Percentiles rank a stretch among this genome's conserved stretches.
Conservation (phyloP, 1,140 invertebrate species). For the Carposina sasakii region DNA sequence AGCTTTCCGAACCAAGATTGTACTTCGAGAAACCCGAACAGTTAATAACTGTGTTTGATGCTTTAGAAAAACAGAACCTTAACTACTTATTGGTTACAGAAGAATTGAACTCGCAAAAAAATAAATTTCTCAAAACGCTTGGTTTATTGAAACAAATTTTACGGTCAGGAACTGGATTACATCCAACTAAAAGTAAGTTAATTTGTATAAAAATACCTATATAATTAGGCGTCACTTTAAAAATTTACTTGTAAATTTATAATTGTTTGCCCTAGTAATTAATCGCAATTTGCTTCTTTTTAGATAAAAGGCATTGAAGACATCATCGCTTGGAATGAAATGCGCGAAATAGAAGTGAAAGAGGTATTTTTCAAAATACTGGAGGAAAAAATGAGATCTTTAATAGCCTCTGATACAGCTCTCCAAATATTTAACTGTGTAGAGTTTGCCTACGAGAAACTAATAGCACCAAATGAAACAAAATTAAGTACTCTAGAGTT, state of each 20-base stretch:
- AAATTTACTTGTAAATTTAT: background rate
- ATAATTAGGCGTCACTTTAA: background rate
- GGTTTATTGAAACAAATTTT: slow-evolving; percentile 36
- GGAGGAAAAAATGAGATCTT: slow-evolving; percentile 42
- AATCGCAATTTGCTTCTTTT: slow-evolving; percentile 22
- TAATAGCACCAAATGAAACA: slow-evolving; percentile 73
- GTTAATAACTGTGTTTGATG: slow-evolving; percentile 71
- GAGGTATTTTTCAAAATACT: slow-evolving; percentile 48
- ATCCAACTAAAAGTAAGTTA: slow-evolving; percentile 49
- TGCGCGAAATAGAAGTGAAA: slow-evolving; percentile 50
- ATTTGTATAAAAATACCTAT: too few relatives aligned
- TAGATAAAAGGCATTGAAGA: slow-evolving; percentile 51
- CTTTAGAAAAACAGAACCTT: slow-evolving; percentile 77
- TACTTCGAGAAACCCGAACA: slow-evolving; percentile 75
- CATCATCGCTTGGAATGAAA: slow-evolving; percentile 41
- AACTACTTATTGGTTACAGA: slow-evolving; percentile 77
- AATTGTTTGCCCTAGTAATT: background rate
- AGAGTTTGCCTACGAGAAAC: slow-evolving; percentile 77
- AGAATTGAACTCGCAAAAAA: slow-evolving; percentile 71
- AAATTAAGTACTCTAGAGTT: slow-evolving; percentile 73
- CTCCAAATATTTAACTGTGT: slow-evolving; percentile 75
- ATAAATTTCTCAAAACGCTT: slow-evolving; percentile 51
- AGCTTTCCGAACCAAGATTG: slow-evolving; percentile 61
- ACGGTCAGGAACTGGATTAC: slow-evolving; percentile 38
- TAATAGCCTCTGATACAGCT: slow-evolving; percentile 73